Evolutionary conservation across 2,888 invertebrate genomes (phyloP).

Genomic region (Acanthoscelides obtectus): DNA sequence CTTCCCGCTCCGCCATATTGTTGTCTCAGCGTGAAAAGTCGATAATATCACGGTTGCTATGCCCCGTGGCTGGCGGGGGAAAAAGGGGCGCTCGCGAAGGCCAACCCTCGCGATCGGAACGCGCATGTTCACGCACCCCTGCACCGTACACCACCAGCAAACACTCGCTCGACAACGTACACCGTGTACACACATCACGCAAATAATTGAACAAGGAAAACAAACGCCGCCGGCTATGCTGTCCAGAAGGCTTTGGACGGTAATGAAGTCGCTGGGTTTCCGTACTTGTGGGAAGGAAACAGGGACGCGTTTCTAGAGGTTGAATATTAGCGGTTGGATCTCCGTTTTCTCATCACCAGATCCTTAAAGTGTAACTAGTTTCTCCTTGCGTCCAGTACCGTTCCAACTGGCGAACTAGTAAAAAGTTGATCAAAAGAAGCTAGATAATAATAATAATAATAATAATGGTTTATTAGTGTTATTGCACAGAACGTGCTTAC

Average conservation of each 20-base stretch:
- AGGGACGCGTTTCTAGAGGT: too few relatives aligned
- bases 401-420: too few relatives aligned
- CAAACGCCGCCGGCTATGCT: not conserved
- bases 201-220: constrained; percentile 16
- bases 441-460: too few relatives aligned
- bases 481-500: too few relatives aligned
- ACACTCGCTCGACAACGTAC: not conserved
- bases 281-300: too few relatives aligned
- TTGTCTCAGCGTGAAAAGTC: constrained; percentile 34
- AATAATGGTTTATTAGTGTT: too few relatives aligned
- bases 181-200: constrained; percentile 22
- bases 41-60: constrained; percentile 38
- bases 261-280: not conserved
- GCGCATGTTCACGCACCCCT: constrained; percentile 36
- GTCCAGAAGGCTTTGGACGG: not conserved
- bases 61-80: constrained; percentile 20
- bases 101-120: constrained; percentile 30
- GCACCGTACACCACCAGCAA: constrained; percentile 4
- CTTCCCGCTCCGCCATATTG: constrained; percentile 1
- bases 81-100: too few relatives aligned
- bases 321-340: too few relatives aligned
- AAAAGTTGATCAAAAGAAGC: too few relatives aligned
- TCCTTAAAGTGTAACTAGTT: too few relatives aligned
- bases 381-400: too few relatives aligned
- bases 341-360: too few relatives aligned